These are phyloP conservation scores for Leptoclinus maculatus DNA, from an alignment of 2,797 vertebrate species.

Conservation along the genomic window DNA sequence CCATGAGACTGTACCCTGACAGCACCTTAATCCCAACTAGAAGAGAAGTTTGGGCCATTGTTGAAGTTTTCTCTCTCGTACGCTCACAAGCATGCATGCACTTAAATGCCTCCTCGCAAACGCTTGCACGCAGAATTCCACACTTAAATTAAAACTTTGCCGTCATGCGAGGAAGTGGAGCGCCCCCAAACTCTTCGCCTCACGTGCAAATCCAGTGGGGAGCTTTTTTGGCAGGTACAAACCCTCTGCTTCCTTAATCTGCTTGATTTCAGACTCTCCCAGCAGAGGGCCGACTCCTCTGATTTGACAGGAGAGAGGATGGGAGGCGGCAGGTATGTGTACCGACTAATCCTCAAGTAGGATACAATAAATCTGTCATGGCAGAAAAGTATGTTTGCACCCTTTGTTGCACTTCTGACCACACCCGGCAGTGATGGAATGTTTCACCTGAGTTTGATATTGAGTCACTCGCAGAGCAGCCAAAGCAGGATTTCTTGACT, in stretches of 20 bases:
- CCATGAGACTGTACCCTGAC: slow-evolving; percentile 63
- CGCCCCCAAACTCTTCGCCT: slow-evolving; percentile 25
- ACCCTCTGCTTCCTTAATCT: slow-evolving; percentile 62
- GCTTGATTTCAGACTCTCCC: slow-evolving; percentile 68
- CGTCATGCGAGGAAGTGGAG: slow-evolving; percentile 35
- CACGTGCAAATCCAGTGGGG: slow-evolving; percentile 50
- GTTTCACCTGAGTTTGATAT: neutral
- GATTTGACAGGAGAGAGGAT: slow-evolving; percentile 3
- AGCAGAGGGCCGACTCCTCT: slow-evolving; percentile 38
- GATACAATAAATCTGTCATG: neutral
- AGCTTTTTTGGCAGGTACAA: slow-evolving; percentile 59
- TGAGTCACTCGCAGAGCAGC: neutral
- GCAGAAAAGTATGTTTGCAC: neutral
- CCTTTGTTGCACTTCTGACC: neutral
- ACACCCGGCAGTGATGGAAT: neutral
- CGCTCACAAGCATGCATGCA: slow-evolving; percentile 10
- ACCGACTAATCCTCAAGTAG: slow-evolving; percentile 17
- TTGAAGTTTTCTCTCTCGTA: slow-evolving; percentile 42
- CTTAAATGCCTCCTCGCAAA: slow-evolving; percentile 30
- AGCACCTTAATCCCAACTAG: slow-evolving; percentile 68
- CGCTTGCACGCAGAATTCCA: neutral
- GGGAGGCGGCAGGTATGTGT: neutral
- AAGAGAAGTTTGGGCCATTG: slow-evolving; percentile 61
- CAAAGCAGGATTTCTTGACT: neutral
- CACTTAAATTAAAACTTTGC: slow-evolving; percentile 36